Evolutionary conservation across 2,797 vertebrate genomes (phyloP).

Genomic region (Delichon dasypus): DNA sequence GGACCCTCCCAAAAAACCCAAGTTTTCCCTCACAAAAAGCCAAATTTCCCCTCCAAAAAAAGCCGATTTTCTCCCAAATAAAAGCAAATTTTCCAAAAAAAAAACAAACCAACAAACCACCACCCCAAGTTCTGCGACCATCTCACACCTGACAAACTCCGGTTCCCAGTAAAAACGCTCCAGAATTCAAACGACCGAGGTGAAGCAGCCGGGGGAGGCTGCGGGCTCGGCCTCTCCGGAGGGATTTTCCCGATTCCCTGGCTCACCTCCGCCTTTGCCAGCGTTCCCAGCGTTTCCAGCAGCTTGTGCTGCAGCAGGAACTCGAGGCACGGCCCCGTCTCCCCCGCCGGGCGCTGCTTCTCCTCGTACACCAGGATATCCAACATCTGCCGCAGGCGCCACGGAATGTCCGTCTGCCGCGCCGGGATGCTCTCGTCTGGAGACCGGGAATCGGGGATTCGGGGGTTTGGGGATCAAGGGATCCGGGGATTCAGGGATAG

Average conservation of each 20-base stretch:
- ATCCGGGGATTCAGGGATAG: too few relatives aligned
- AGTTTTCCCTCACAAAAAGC: not conserved
- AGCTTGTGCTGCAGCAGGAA: not conserved
- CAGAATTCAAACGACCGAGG: too few relatives aligned
- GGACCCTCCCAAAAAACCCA: not conserved
- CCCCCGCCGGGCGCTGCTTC: not conserved
- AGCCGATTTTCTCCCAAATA: too few relatives aligned
- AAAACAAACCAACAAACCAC: too few relatives aligned
- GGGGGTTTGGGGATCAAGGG: too few relatives aligned
- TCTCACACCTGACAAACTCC: not conserved
- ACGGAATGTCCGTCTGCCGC: not conserved
- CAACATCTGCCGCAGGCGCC: not conserved
- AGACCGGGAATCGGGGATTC: too few relatives aligned
- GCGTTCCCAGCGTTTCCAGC: not conserved
- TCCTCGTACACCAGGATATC: not conserved
- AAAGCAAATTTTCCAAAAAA: too few relatives aligned
- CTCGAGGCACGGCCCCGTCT: not conserved
- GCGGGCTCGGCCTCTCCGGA: too few relatives aligned
- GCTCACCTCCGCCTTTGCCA: too few relatives aligned
- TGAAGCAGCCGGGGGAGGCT: too few relatives aligned
- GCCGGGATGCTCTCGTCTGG: not conserved
- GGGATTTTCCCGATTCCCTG: too few relatives aligned
- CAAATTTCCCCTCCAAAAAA: not conserved
- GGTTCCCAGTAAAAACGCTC: rapidly evolving
- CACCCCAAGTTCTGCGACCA: too few relatives aligned